Evolutionary conservation across 2,888 invertebrate species (phyloP).

Genomic region (Tipula confusa): DNA sequence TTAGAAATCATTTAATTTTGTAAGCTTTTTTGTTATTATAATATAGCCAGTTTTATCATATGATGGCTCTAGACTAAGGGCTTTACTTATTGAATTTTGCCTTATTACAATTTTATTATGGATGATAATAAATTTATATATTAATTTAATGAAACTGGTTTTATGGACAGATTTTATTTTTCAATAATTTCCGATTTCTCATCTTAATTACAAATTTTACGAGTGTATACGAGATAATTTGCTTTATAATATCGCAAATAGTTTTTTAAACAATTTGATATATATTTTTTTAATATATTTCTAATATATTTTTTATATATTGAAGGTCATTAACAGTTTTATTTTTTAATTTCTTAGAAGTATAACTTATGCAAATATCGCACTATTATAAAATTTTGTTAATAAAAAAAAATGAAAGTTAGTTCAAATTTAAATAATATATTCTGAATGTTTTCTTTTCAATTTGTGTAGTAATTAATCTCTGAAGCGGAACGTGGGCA

Average conservation of each 20-base stretch:
- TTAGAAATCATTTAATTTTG: background rate
- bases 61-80: background rate
- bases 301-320: background rate
- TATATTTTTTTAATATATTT: too few relatives aligned
- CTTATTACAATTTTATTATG: background rate
- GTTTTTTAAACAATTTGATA: background rate
- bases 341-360: constrained; percentile 15
- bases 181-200: background rate
- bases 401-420: constrained; percentile 13
- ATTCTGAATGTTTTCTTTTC: background rate
- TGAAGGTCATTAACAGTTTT: constrained; percentile 16
- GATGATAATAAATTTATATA: background rate
- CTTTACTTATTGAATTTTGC: background rate
- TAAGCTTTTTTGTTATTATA: background rate
- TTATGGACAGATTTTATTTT: background rate
- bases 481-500: background rate
- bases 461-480: background rate
- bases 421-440: background rate
- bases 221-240: background rate
- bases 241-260: background rate
- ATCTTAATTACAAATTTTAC: background rate
- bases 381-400: background rate
- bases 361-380: background rate
- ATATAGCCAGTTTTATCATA: background rate
- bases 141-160: background rate